Conservation (phyloP, 2,888 invertebrate species). For the Cheilosia impressa region DNA sequence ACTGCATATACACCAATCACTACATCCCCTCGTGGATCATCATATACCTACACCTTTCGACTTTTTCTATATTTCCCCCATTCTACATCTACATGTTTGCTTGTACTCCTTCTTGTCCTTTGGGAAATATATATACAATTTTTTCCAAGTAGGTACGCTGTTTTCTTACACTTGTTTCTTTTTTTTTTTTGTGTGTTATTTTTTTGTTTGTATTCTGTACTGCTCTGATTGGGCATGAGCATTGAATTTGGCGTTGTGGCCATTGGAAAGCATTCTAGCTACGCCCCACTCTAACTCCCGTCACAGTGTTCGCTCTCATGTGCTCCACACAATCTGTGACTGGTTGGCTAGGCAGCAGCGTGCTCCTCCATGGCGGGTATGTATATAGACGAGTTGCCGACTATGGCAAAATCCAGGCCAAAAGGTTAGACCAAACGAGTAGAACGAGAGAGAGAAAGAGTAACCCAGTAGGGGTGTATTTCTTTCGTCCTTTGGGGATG, state of each 20-base stretch:
- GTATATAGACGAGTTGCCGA: conserved; percentile 55
- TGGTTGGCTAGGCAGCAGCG: conserved; percentile 67
- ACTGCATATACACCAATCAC: conserved; percentile 33
- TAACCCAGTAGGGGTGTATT: conserved; percentile 59
- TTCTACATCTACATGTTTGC: conserved; percentile 34
- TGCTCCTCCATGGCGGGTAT: conserved; percentile 63
- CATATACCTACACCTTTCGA: conserved; percentile 33
- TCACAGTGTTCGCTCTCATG: conserved; percentile 65
- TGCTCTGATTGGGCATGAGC: conserved; percentile 78
- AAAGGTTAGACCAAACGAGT: conserved; percentile 65
- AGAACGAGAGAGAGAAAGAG: conserved; percentile 54
- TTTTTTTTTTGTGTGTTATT: background rate
- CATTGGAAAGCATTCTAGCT: conserved; percentile 77
- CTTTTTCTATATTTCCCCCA: conserved; percentile 5
- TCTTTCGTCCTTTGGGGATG: conserved; percentile 68
- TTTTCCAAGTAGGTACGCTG: conserved; percentile 16
- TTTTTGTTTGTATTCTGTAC: conserved; percentile 51
- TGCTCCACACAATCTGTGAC: conserved; percentile 61
- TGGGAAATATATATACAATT: conserved; percentile 63
- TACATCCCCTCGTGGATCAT: conserved; percentile 24
- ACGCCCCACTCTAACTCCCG: conserved; percentile 76
- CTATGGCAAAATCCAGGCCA: conserved; percentile 42
- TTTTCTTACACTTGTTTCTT: conserved; percentile 43
- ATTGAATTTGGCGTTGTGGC: conserved; percentile 77
- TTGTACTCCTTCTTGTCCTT: conserved; percentile 59